Conservation (phyloP, 2,888 invertebrate species). For the Oegoconia quadripuncta region DNA sequence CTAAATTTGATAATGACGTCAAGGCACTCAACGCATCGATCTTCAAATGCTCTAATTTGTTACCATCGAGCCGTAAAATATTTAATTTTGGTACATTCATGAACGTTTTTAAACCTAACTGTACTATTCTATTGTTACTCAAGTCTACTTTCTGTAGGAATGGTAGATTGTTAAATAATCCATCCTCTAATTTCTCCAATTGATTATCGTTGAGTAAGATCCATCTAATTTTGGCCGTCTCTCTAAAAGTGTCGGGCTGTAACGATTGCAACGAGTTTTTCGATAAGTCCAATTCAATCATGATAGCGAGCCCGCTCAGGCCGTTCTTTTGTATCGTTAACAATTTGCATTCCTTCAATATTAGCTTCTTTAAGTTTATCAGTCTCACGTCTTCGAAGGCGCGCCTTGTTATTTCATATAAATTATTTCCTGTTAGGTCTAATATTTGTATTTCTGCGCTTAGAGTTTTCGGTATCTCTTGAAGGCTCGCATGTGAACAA, state of each 20-base stretch:
- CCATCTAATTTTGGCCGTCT: slow-evolving; percentile 84
- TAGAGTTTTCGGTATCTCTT: slow-evolving; percentile 84
- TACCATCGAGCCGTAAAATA: slow-evolving; percentile 84
- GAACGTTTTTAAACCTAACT: slow-evolving; percentile 85
- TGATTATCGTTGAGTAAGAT: slow-evolving; percentile 87
- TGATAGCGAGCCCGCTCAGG: slow-evolving; percentile 85
- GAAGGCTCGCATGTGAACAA: slow-evolving; percentile 83
- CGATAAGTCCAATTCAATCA: slow-evolving; percentile 91
- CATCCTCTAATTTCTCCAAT: slow-evolving; percentile 84
- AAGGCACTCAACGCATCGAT: slow-evolving; percentile 82
- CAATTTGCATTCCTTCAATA: slow-evolving; percentile 86
- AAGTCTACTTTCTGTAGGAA: slow-evolving; percentile 88
- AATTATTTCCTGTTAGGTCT: slow-evolving; percentile 84
- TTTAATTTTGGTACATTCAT: slow-evolving; percentile 83
- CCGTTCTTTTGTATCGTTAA: slow-evolving; percentile 86
- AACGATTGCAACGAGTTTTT: slow-evolving; percentile 83
- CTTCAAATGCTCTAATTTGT: slow-evolving; percentile 84
- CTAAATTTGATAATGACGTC: slow-evolving; percentile 84
- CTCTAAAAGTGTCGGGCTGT: slow-evolving; percentile 84
- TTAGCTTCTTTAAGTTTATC: slow-evolving; percentile 89
- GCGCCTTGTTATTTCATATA: slow-evolving; percentile 82
- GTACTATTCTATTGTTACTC: slow-evolving; percentile 85
- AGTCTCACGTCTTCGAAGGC: slow-evolving; percentile 85
- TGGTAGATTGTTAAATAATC: slow-evolving; percentile 86
- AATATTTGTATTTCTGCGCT: slow-evolving; percentile 86